A percentile compares a stretch with the other conserved stretches of the same genome.
Conservation (phyloP, 1,140 invertebrate genomes). For the Zaprionus ghesquierei region DNA sequence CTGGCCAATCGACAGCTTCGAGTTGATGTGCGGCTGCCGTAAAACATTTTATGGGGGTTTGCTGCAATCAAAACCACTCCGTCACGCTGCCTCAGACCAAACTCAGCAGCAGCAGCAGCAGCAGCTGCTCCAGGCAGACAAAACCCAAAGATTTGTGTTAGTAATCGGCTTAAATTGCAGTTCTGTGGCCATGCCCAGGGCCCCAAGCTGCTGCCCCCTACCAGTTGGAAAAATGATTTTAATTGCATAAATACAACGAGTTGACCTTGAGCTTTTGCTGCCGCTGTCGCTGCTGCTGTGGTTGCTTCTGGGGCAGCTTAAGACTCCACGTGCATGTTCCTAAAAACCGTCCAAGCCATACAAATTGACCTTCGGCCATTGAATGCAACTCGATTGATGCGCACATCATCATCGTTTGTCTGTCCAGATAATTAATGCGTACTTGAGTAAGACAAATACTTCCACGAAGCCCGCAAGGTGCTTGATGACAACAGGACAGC, state of each 20-base stretch:
- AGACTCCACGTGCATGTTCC: slow-evolving; percentile 8
- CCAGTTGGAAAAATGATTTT: slow-evolving; percentile 5
- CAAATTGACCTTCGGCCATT: slow-evolving; percentile 44
- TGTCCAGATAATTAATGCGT: slow-evolving; percentile 53
- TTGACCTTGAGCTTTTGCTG: slow-evolving; percentile 1
- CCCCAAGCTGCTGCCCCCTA: background rate
- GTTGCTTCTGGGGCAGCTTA: slow-evolving; percentile 35
- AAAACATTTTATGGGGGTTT: slow-evolving; percentile 36
- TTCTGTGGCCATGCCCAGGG: background rate
- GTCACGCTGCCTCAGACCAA: background rate
- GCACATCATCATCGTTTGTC: slow-evolving; percentile 37
- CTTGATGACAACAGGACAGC: no score
- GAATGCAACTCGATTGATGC: slow-evolving; percentile 44
- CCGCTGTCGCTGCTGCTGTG: no score
- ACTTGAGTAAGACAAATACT: slow-evolving; percentile 38
- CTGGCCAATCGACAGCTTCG: slow-evolving; percentile 26
- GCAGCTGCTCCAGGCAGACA: background rate
- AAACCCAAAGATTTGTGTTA: slow-evolving; percentile 45
- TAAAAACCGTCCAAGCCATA: no score
- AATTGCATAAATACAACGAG: slow-evolving; percentile 7
- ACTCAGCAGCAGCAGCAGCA: slow-evolving; percentile 1
- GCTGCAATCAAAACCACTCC: slow-evolving; percentile 18
- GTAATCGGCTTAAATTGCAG: slow-evolving; percentile 74
- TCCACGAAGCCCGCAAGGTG: background rate
- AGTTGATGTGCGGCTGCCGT: slow-evolving; percentile 37